Evolutionary conservation across 2,888 invertebrate species (phyloP), one percentile per base, ranked within the genome.

Genomic region (Drosophila glabriapex): DNA sequence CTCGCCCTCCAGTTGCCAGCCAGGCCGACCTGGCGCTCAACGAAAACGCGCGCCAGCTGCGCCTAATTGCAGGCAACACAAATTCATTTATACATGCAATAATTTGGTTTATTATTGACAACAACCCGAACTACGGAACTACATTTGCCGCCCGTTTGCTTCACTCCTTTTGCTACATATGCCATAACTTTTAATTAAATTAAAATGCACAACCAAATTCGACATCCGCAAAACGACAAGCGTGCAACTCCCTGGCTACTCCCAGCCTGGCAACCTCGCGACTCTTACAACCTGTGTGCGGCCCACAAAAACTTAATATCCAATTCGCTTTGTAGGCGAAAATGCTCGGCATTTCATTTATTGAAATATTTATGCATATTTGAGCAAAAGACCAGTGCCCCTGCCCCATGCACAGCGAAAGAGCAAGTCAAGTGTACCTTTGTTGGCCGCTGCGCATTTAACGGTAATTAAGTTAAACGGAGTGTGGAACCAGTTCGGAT

Each of bases 21-120:
- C 10, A 14, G 37, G n/a, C 33, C 54, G 49, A 68, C 50, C 50
- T 54, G 53, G 39, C 29, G 35, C n/a, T 22, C 62, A 41, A 73
- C 46, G 52, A 54, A 50, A 59, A n/a, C 66, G 62, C 71, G 80
- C 78, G 76, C 73, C 89, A 83, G 83, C 85, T 89, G 89, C 83
- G 85, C 87, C 82, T 87, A 87, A 87, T 87, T 87, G 87, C 85
- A 87, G 83, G 82, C 83, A 83, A 85, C 77, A 78, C 80, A 79
- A 73, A 76, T 83, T 78, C 88, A 85, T 87, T 89, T 89, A 89
- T 89, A 85, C 90, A 87, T 87, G 87, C 87, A 89, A 89, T 87
- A 82, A 79, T 81, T 81, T 78, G 83, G 87, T 87, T 87, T 87
- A 87, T 87, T 87, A 87, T 87, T 85, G 87, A 83, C 79, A 71